Evolutionary conservation across 2,113 vertebrate genomes (phyloP).

Genomic region (rat (Rattus norvegicus)): DNA sequence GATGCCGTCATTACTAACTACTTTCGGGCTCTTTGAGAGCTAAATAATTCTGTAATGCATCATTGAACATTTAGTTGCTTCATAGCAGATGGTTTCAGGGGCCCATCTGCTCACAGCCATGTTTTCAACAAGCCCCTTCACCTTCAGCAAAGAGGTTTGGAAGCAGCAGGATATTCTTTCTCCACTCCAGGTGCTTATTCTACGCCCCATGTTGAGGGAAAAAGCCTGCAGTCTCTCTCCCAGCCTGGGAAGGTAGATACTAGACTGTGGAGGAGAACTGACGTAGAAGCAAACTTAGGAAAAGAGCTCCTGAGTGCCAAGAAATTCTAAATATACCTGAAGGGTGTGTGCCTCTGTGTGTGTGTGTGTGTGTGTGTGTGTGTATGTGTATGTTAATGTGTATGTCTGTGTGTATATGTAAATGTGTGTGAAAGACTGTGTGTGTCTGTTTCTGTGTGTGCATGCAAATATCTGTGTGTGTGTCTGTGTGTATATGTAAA

Average conservation of each 20-base stretch:
- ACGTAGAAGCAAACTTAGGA: neutral
- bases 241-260: constrained; percentile 36
- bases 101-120: constrained; percentile 95
- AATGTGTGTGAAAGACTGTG: too few relatives aligned
- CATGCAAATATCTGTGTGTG: neutral
- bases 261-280: neutral
- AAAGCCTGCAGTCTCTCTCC: constrained; percentile 35
- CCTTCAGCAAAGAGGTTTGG: constrained; percentile 91
- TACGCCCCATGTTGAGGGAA: constrained; percentile 63
- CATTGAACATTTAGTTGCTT: constrained; percentile 95
- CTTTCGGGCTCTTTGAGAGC: constrained; percentile 95
- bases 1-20: constrained; percentile 95
- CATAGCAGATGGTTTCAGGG: constrained; percentile 95
- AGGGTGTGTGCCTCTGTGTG: neutral
- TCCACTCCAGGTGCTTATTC: constrained; percentile 85
- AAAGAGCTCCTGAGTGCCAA: constrained; percentile 1
- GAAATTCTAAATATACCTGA: neutral
- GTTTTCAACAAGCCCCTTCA: constrained; percentile 96
- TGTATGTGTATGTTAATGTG: neutral
- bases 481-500: neutral
- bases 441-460: neutral
- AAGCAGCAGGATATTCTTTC: constrained; percentile 89
- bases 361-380: neutral
- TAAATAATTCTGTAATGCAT: constrained; percentile 96
- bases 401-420: neutral